Evolutionary conservation across 2,888 invertebrate species (phyloP), one percentile per base, ranked within the genome.

Genomic region (Pinctada fucata): DNA sequence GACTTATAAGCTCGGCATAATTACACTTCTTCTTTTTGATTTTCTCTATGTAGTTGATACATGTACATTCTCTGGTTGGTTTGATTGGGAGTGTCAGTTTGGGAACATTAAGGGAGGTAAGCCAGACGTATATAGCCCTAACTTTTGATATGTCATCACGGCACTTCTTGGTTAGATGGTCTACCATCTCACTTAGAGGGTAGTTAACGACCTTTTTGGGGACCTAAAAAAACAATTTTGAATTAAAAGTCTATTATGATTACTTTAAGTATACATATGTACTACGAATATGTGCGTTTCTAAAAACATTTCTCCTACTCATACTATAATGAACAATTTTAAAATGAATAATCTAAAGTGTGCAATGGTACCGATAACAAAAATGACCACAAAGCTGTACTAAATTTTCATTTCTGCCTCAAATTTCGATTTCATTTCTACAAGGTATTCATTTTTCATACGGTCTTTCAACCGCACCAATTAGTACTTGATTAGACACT

Each of bases 101-200:
- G 68, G 86, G 85, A 13, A 88, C 72, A 2, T 86, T 84, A 72
- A 86, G 85, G 31, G 88, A 84, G 16, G 90, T 88, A 72, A 89
- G 82, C 89, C 89, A 91, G n/a, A 85, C 83, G 81, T 90, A 91
- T 47, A 91, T 80, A n/a, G 87, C 85, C 31, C 90, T 83, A 10
- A 88, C 83, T 79, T 85, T 87, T 10, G 84, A 81, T 10, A 87
- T 75, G 47, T 85, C 85, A 65, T 84, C 84, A 13, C 81, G 79
- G 69, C 81, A 85, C 48, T 80, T 82, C 2, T 79, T 83, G 1
- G 84, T 82, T 48, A 89, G 81, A 49, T 85, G 79, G 13, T 76
- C 75, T 49, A 87, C 81, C n/a, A 89, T 75, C 3, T 83, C 83
- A 5, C 80, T 64, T 48, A 87, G 79, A 4, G 86, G 84, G 63